Base-by-base conservation (phyloP, 2,888 invertebrate species). In the Rosalia funebris region DNA sequence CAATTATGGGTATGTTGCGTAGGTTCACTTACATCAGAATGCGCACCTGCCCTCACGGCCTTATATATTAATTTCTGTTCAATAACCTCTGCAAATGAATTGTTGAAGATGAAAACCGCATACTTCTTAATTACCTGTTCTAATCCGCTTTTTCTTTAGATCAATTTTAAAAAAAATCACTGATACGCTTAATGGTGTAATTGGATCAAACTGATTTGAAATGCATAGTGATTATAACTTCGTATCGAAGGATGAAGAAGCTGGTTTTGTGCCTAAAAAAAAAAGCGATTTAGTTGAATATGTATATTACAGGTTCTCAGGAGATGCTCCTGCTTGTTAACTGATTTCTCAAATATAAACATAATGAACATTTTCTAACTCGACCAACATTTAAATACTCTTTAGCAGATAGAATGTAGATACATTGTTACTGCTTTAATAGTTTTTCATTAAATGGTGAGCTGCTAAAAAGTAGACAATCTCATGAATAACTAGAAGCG, bases 171-270 rank as follows among this genome's bases (percentile, higher is more conserved):
- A 15, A 39, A 42, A 42, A 19, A 11, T 11, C 25, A 42, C 10
- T n/a, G 20, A 42, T 20, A 17, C 19, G 17, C 20, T 42, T 42
- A 19, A n/a, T 42, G 5, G 41, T 41, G n/a, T 44, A 44, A 25
- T 44, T 19, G 17, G 5, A 19, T 44, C 20, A 20, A 44, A 44
- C 20, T 44, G 25, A 20, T 44, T 25, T 25, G 25, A 12, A 7
- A 25, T 41, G 41, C 41, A 41, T 17, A 15, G 16, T 41, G 41
- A 41, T 41, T 41, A 41, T n/a, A n/a, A 9, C 1, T 41, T n/a
- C n/a, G 11, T 17, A 17, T 17, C 5, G 2, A 41, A 41, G n/a
- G 41, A 17, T 16, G n/a, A 14, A 1, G 7, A 37, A 37, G 36
- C 2, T 36, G 11, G 4, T 36, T 14, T 36, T 36, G 7, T 5